Evolutionary conservation across 2,888 invertebrate species (phyloP), one percentile per base, ranked within the genome.

Genomic region (Lathronympha strigana): DNA sequence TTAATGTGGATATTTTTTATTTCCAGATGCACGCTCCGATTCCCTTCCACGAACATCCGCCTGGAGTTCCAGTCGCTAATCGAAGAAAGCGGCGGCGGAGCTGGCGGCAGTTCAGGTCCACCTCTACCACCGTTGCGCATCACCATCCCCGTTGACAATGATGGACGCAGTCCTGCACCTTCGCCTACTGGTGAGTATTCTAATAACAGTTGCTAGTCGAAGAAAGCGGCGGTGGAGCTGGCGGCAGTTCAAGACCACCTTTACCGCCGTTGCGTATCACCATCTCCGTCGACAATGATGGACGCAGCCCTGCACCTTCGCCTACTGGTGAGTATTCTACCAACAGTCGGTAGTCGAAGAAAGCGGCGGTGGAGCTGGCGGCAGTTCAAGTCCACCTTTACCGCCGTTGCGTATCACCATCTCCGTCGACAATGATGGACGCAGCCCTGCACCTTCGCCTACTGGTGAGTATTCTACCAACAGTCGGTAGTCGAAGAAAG

Each of bases 11-110:
- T 23, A 3, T 21, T 23, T 67, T 15, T 67, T 47, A 2, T 54
- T 94, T 94, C 15, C 94, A 98, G 98, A 90, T 99, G 98, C 93
- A 96, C 96, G 72, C 95, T 99, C 80, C 95, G 98, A 77, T 99
- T 99, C 93, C 99, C 99, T 68, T 98, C 98, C 87, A 99, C 99
- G 83, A 98, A 97, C 87, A 98, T 99, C 84, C 96, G 97, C 74
- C 95, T 99, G 81, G 94, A 96, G 86, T 99, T 99, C 92, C 97
- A 98, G 91, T 98, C 98, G 66, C 93, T 98, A 83, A 95, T 98
- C 73, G 96, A 97, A 83, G 96, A 97, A 79, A 93, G 95, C 70
- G 94, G 94, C 50, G 93, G 93, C 69, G 87, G 93, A 77, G 77
- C 90, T 83, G 76, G 92, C 79, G 83, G 84, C 80, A 78, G 88